Evolutionary conservation across 2,888 invertebrate genomes (phyloP), one percentile per base, ranked within the genome.

Genomic region (Beris morrisii): DNA sequence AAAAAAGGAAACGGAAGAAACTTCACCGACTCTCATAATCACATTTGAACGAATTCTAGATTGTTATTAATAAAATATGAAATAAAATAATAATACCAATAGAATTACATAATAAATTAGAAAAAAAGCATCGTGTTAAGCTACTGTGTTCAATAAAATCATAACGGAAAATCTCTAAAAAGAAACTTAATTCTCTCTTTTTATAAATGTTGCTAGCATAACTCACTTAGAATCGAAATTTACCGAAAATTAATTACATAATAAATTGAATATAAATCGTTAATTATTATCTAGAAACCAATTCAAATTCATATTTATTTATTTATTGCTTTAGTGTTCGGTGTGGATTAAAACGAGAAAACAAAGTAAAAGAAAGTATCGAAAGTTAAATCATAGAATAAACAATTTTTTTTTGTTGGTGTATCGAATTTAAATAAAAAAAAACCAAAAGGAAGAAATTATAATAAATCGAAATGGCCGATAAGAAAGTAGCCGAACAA

Each of bases 401-500:
- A 50, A 50, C 43, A 50, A 30, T 38, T 61, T 50, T 61, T 50
- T 52, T 50, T 50, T 61, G 50, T 50, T 61, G 61, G 50, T 61
- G 52, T 61, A 61, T 61, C 50, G 50, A 22, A 22, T 22, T 22
- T 22, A 22, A 22, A 22, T 22, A 22, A 1, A 22, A 22, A 22
- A 22, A 22, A 22, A 1, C 22, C 2, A 22, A 22, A 22, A 22
- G 22, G 3, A 22, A 22, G 3, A 22, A 22, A 22, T 22, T 22
- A 22, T 22, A 22, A 43, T 61, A 54, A 22, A 54, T 61, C 50
- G 54, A 64, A 48, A 90, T 91, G 88, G 90, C 90, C 82, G 91
- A 89, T 84, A 91, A 91, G 84, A 88, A 88, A 80, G 86, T 87
- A 76, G 80, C 81, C 73, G 89, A 89, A 79, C 89, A 90, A 82